Percentiles rank a stretch among this genome's conserved stretches.
phyloP scores from a whole-genome alignment of 2,888 invertebrate species.

The Zhuqinia jingwanae region DNA sequence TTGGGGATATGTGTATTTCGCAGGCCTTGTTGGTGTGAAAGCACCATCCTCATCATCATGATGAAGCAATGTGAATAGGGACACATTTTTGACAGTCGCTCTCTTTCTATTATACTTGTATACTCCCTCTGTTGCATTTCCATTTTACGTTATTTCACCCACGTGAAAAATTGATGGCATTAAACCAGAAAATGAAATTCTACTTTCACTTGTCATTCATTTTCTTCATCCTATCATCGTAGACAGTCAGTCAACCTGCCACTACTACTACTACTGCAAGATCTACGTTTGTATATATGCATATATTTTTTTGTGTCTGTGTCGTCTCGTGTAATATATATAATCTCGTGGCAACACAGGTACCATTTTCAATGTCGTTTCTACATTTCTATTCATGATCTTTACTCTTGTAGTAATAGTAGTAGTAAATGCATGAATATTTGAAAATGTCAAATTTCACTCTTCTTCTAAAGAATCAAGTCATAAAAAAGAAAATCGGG shows the following conservation, averaged over 20 bases:
- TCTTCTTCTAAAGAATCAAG: background rate
- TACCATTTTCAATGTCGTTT: constrained; percentile 8
- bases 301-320: background rate
- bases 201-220: constrained; percentile 52
- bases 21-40: background rate
- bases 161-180: constrained; percentile 41
- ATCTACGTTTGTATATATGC: background rate
- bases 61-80: background rate
- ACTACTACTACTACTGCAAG: no score
- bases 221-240: constrained; percentile 5
- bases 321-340: no score
- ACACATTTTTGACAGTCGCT: constrained; percentile 22
- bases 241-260: constrained; percentile 24
- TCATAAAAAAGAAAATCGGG: background rate
- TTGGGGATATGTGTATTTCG: no score
- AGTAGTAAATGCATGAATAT: no score
- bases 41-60: background rate
- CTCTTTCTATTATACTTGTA: background rate
- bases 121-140: constrained; percentile 18
- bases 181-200: constrained; percentile 39
- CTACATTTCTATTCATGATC: no score
- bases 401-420: background rate
- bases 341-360: no score
- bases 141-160: constrained; percentile 26
- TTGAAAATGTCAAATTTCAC: background rate